Conservation (phyloP, 2,888 invertebrate genomes). For the Drosophila koepferae region DNA sequence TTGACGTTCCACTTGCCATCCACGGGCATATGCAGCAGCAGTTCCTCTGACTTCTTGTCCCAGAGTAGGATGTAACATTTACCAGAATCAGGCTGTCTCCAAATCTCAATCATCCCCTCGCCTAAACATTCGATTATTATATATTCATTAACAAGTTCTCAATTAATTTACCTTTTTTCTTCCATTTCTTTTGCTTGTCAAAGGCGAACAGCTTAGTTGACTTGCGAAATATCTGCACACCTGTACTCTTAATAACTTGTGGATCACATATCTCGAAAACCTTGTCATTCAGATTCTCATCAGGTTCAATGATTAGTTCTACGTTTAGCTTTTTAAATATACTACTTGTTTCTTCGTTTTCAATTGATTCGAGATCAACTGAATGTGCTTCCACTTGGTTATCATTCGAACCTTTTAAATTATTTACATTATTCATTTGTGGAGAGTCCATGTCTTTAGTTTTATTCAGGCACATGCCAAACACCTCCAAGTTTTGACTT, state of each 20-base stretch:
- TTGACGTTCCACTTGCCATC: constrained; percentile 36
- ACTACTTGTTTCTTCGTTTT: not conserved
- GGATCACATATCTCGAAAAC: constrained; percentile 6
- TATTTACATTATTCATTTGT: not conserved
- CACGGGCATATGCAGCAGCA: constrained; percentile 45
- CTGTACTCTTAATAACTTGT: constrained; percentile 14
- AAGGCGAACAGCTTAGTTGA: constrained; percentile 34
- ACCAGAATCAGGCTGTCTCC: constrained; percentile 17
- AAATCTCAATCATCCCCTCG: constrained; percentile 44
- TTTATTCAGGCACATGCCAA: not conserved
- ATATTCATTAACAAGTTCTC: not conserved
- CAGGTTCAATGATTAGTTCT: not conserved
- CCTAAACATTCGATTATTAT: constrained; percentile 18
- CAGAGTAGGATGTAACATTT: constrained; percentile 39
- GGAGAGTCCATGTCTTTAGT: not conserved
- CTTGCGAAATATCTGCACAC: constrained; percentile 38
- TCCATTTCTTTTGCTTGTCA: constrained; percentile 37
- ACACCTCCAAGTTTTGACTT: not conserved
- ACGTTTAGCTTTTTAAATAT: not conserved
- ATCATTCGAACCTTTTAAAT: not conserved
- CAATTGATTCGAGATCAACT: not conserved
- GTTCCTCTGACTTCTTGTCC: constrained; percentile 22
- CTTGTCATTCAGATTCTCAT: not conserved
- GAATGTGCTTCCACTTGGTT: not conserved
- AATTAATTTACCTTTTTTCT: constrained; percentile 27